Conservation (phyloP, 2,113 vertebrate genomes). For the Lepus timidus region DNA sequence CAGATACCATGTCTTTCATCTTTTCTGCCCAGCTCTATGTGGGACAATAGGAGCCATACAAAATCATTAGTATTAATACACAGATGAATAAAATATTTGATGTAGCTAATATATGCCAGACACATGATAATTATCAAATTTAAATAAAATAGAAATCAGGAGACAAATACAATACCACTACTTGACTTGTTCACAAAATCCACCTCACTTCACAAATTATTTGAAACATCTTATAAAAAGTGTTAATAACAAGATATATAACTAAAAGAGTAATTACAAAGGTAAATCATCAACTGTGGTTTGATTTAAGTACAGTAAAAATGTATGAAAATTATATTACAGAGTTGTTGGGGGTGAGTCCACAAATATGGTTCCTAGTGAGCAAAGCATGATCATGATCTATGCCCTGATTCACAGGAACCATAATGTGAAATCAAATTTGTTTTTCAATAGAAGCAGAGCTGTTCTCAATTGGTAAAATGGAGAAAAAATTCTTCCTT, state of each 20-base stretch:
- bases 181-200: neutral
- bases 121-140: neutral
- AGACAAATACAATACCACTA: neutral
- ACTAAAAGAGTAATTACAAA: neutral
- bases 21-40: neutral
- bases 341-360: neutral
- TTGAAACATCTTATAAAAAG: conserved; percentile 35
- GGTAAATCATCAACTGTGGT: neutral
- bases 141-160: conserved; percentile 22
- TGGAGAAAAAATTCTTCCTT: conserved; percentile 62
- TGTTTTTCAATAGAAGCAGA: conserved; percentile 66
- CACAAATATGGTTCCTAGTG: conserved; percentile 13
- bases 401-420: conserved; percentile 27
- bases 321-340: neutral
- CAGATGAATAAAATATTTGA: neutral
- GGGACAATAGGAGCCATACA: neutral
- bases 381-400: conserved; percentile 45
- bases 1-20: neutral
- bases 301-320: neutral
- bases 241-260: neutral
- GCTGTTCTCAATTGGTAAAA: conserved; percentile 63
- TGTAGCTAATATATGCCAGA: neutral
- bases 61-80: neutral
- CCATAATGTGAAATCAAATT: conserved; percentile 62
- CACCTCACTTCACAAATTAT: conserved; percentile 16